Percentiles rank a stretch among this genome's conserved stretches.
Conservation (phyloP, 2,113 vertebrate genomes). For the Glaucomys volans region DNA sequence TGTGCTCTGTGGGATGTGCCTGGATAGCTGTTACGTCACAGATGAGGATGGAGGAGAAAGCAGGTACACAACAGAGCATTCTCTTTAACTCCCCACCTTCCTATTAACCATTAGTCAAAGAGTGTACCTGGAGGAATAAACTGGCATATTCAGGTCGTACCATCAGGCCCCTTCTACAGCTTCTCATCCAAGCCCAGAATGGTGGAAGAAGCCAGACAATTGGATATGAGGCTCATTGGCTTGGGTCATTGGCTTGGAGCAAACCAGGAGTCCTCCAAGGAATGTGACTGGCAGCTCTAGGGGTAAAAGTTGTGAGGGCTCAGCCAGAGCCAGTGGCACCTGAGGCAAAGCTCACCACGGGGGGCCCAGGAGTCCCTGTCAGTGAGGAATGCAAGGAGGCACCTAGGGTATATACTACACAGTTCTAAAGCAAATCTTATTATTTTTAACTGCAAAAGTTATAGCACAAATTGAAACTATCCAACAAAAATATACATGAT, state of each 20-base stretch:
- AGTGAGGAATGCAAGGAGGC: background rate
- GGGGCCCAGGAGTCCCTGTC: background rate
- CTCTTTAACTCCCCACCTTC: accelerated
- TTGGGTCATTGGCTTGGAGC: background rate
- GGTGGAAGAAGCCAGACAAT: background rate
- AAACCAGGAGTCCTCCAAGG: background rate
- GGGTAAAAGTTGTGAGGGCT: accelerated
- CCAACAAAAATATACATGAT: background rate
- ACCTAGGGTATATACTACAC: background rate
- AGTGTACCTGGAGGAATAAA: background rate
- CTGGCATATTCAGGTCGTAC: background rate
- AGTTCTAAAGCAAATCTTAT: background rate
- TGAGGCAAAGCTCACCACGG: background rate
- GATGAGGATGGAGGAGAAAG: background rate
- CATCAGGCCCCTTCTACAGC: background rate
- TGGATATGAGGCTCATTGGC: background rate
- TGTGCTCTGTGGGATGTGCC: background rate
- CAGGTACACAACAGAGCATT: too few species aligned
- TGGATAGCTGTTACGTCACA: background rate
- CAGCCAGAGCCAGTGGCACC: background rate
- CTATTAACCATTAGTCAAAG: background rate
- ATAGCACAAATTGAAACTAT: background rate
- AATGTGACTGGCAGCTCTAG: too few species aligned
- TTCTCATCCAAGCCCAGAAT: background rate
- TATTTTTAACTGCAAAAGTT: background rate